A percentile compares a stretch with the other conserved stretches of the same genome.
These are phyloP conservation scores for western clawed frog (Xenopus tropicalis) DNA, from an alignment of 2,113 vertebrate species.

Conservation along the genomic window UCB_Xtro_10.0 CM004450.2:143854001-143854500, in stretches of 20 bases:
- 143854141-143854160: too few relatives aligned
- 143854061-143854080: slow-evolving; percentile 75
- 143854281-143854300: slow-evolving; percentile 18
- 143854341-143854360: slow-evolving; percentile 10
- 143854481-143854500: slow-evolving; percentile 9
- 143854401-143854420: slow-evolving; percentile 22
- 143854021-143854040: slow-evolving; percentile 70
- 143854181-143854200: not conserved
- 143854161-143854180: too few relatives aligned
- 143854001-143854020: slow-evolving; percentile 69
- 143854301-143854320: not conserved
- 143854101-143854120: slow-evolving; percentile 15
- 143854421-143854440: slow-evolving; percentile 3
- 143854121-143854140: slow-evolving; percentile 69
- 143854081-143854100: slow-evolving; percentile 66
- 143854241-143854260: slow-evolving; percentile 11
- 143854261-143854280: slow-evolving; percentile 14
- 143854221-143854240: too few relatives aligned
- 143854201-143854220: not conserved
- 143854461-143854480: slow-evolving; percentile 20
- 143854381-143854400: slow-evolving; percentile 6
- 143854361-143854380: slow-evolving; percentile 5
- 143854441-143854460: not conserved
- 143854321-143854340: slow-evolving; percentile 27
- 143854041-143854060: slow-evolving; percentile 77